Conservation (phyloP, 2,113 vertebrate species). For the Periophthalmus modestus region DNA sequence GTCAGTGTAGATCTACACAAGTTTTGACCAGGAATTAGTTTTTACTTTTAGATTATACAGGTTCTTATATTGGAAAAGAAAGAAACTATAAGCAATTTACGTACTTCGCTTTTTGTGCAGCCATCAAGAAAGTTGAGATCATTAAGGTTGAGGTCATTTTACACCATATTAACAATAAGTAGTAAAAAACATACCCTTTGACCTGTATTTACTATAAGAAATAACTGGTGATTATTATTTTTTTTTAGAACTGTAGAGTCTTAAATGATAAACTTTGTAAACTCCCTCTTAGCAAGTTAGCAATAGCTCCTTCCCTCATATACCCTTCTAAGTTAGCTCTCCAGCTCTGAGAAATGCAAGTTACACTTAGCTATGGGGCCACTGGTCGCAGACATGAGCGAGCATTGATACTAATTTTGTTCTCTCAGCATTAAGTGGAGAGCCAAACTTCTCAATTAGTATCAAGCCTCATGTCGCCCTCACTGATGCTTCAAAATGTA, state of each 20-base stretch:
- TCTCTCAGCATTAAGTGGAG: slow-evolving; percentile 76
- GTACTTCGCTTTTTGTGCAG: background rate
- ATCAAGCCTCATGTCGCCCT: slow-evolving; percentile 84
- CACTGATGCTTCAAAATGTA: slow-evolving; percentile 98
- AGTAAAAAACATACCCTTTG: background rate
- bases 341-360: slow-evolving; percentile 40
- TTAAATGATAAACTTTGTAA: background rate
- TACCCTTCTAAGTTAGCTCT: background rate
- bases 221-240: background rate
- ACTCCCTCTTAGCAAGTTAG: too few relatives aligned
- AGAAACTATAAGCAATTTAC: background rate
- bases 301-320: too few relatives aligned
- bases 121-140: background rate
- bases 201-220: background rate
- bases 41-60: background rate
- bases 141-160: background rate
- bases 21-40: background rate
- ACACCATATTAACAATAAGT: background rate
- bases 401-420: slow-evolving; percentile 88
- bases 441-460: slow-evolving; percentile 86
- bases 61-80: background rate
- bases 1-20: background rate
- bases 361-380: slow-evolving; percentile 87
- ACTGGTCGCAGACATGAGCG: slow-evolving; percentile 83
- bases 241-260: too few relatives aligned